A percentile compares a stretch with the other conserved stretches of the same genome.
Evolutionary conservation across 2,888 invertebrate species (phyloP).

Genomic region (Beris morrisii): DNA sequence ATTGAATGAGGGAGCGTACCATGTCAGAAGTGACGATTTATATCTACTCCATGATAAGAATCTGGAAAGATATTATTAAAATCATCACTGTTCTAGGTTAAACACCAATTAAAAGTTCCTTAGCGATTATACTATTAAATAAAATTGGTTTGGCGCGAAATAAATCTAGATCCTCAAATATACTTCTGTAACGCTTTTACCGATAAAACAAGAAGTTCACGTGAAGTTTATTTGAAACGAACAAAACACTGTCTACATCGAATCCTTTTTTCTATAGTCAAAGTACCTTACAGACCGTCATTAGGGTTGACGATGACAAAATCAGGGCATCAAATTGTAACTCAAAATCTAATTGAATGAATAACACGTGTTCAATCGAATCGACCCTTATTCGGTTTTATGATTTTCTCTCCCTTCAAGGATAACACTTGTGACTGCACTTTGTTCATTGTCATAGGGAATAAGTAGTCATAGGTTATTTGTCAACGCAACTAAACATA

Average conservation of each 20-base stretch:
- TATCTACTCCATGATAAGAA: constrained; percentile 2
- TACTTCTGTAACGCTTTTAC: no score
- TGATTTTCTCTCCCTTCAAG: neutral
- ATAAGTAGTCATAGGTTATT: constrained; percentile 9
- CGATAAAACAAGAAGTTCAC: no score
- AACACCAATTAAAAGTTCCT: no score
- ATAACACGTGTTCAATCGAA: constrained; percentile 19
- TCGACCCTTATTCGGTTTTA: constrained; percentile 5
- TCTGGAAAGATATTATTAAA: constrained; percentile 6
- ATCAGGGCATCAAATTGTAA: neutral
- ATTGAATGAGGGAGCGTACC: constrained; percentile 9
- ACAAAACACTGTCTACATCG: no score
- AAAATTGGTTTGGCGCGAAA: no score
- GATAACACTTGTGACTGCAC: constrained; percentile 11
- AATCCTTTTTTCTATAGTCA: no score
- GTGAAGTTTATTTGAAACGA: no score
- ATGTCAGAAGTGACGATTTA: constrained; percentile 19
- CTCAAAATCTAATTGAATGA: constrained; percentile 13
- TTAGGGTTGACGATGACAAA: constrained; percentile 2
- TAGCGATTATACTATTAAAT: no score
- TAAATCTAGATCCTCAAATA: no score
- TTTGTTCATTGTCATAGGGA: constrained; percentile 1
- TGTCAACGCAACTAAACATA: constrained; percentile 28
- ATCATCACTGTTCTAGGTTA: neutral
- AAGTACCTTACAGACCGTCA: neutral